phyloP scores from a whole-genome alignment of 2,113 vertebrate genomes.

The Poeciliopsis occidentalis region DNA sequence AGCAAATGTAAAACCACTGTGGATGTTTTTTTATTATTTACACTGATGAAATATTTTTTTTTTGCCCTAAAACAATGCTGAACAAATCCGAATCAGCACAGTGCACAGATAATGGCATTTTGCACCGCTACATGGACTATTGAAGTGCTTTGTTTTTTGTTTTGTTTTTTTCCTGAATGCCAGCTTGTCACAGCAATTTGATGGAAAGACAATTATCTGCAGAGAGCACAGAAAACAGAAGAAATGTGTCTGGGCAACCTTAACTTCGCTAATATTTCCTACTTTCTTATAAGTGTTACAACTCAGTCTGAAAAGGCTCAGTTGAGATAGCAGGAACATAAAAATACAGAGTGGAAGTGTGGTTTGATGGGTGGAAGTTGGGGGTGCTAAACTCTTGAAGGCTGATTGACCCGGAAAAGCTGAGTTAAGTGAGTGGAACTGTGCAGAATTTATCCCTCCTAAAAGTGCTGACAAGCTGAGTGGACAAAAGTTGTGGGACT shows the following conservation, averaged over 20 bases:
- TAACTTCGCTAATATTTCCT: conserved; percentile 35
- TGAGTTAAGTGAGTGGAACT: conserved; percentile 75
- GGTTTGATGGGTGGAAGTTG: conserved; percentile 45
- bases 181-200: conserved; percentile 44
- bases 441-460: conserved; percentile 64
- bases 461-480: conserved; percentile 74
- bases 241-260: conserved; percentile 54
- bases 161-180: conserved; percentile 51
- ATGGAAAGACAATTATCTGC: conserved; percentile 53
- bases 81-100: conserved; percentile 46
- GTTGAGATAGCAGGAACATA: conserved; percentile 58
- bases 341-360: conserved; percentile 62
- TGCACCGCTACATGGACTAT: conserved; percentile 40
- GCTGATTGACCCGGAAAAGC: conserved; percentile 75
- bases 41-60: conserved; percentile 10
- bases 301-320: conserved; percentile 57
- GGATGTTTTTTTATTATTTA: conserved; percentile 14
- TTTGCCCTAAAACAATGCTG: conserved; percentile 29
- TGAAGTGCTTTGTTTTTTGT: conserved; percentile 36
- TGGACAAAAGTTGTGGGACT: conserved; percentile 53
- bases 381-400: conserved; percentile 10
- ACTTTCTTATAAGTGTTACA: conserved; percentile 36
- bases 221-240: background rate
- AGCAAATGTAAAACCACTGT: conserved; percentile 14
- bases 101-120: conserved; percentile 55